Base-by-base conservation (phyloP, 2,888 invertebrate genomes). In the Hyposoter didymator region DNA sequence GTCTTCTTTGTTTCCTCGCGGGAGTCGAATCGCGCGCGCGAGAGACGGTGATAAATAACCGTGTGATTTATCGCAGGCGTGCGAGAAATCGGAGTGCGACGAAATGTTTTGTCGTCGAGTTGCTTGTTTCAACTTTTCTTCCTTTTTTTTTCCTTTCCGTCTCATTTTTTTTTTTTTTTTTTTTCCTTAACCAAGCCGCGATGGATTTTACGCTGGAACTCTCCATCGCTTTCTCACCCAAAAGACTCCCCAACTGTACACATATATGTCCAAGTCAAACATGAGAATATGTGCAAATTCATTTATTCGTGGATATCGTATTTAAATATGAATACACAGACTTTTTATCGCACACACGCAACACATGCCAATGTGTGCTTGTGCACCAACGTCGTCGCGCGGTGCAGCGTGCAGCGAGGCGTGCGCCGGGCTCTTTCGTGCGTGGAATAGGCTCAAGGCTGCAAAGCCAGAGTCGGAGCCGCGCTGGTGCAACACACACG, bases 381-480 rank as follows among this genome's bases (percentile, higher is more conserved):
- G 64, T 78, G 79, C 75, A 67, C 64, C 87, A 88, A 47, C 87
- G 88, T 84, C 87, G 88, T 84, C 90, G n/a, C n/a, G 90, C 89
- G 90, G 89, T 89, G 89, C 91, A 90, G 90, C 90, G 91, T 90
- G 92, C 93, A 93, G 91, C 92, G 91, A 93, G 93, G 93, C 93
- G 92, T 93, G 92, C 91, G 92, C 91, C 90, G 92, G 91, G 92
- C 91, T 91, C 94, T 94, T 92, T 94, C 92, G 94, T 94, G 93
- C 94, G 93, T 94, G 93, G 93, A 94, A 94, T 94, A 93, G 93
- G 94, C 93, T 93, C 94, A 94, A 94, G 94, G 94, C 94, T 94
- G 92, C 90, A 75, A 55, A 74, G 74, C 69, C 83, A 78, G 67
- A 67, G 78, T 79, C 78, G 75, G 35, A 66, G 66, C 52, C 28